These are phyloP conservation scores for Drosophila peninsularis DNA, from an alignment of 2,888 invertebrate species.

Conservation along the genomic window DNA sequence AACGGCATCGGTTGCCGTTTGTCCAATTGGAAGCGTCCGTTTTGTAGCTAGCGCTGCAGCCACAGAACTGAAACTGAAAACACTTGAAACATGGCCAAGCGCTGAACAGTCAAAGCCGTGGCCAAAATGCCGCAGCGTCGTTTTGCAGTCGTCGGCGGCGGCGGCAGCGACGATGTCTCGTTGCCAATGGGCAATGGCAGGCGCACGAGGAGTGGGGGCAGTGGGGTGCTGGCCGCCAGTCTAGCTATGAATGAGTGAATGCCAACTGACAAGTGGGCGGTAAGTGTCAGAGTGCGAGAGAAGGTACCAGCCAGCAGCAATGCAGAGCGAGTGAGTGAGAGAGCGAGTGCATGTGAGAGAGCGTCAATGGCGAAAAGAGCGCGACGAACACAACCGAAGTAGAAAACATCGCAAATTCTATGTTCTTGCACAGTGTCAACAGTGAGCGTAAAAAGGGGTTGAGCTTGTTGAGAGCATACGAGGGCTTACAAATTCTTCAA, in stretches of 20 bases:
- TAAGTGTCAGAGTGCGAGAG: slow-evolving; percentile 40
- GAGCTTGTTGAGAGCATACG: not conserved
- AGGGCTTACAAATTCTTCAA: not conserved
- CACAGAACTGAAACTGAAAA: slow-evolving; percentile 66
- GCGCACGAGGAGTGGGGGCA: not conserved
- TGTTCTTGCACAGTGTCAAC: slow-evolving; percentile 33
- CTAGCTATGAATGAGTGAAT: slow-evolving; percentile 77
- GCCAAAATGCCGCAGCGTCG: slow-evolving; percentile 78
- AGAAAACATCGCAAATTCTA: slow-evolving; percentile 56
- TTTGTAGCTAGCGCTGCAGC: slow-evolving; percentile 69
- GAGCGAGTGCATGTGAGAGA: slow-evolving; percentile 16
- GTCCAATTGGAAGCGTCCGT: slow-evolving; percentile 32
- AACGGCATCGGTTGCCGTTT: slow-evolving; percentile 6
- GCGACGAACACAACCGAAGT: slow-evolving; percentile 39
- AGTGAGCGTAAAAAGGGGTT: not conserved
- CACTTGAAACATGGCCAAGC: slow-evolving; percentile 73
- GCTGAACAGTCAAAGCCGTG: slow-evolving; percentile 59
- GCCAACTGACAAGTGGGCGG: slow-evolving; percentile 76
- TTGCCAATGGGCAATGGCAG: slow-evolving; percentile 65
- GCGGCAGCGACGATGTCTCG: slow-evolving; percentile 35
- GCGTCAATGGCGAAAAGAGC: slow-evolving; percentile 14
- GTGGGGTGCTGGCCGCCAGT: slow-evolving; percentile 28
- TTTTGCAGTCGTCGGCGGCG: slow-evolving; percentile 52
- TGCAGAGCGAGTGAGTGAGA: slow-evolving; percentile 10
- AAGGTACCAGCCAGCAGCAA: slow-evolving; percentile 18